Percentiles rank a stretch among this genome's conserved stretches.
phyloP scores from a whole-genome alignment of 1,140 invertebrate species.

The Solen grandis region DNA sequence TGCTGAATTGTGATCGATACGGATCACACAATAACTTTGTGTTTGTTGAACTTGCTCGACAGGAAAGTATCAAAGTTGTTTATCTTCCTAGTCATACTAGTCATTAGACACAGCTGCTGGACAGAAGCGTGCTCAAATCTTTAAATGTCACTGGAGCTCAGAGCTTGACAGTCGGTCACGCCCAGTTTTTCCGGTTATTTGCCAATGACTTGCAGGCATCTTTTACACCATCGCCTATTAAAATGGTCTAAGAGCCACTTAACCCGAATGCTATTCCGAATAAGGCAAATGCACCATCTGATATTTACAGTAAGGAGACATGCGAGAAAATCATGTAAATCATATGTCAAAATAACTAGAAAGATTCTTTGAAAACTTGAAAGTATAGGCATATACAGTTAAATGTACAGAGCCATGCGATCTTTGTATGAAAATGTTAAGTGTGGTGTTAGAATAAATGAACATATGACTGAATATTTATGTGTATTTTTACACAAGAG shows the following conservation, averaged over 20 bases:
- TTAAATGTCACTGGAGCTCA: not conserved
- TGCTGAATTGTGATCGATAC: not conserved
- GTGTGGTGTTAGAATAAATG: no score
- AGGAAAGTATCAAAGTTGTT: not conserved
- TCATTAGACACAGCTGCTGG: slow-evolving; percentile 21
- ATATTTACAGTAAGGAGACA: no score
- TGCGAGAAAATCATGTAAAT: no score
- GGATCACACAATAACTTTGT: slow-evolving; percentile 3
- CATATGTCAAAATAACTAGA: no score
- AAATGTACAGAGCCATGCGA: no score
- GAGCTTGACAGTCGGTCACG: not conserved
- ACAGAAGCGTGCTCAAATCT: slow-evolving; percentile 4
- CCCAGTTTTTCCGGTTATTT: slow-evolving; percentile 13
- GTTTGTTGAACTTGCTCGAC: not conserved
- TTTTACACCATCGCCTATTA: not conserved
- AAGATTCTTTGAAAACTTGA: no score
- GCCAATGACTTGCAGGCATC: not conserved
- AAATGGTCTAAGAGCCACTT: not conserved
- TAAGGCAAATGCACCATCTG: no score
- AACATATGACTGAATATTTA: no score
- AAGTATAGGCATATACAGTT: no score
- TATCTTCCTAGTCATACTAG: slow-evolving; percentile 9
- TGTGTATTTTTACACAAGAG: no score
- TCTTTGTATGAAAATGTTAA: no score
- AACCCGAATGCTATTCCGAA: not conserved